Conservation (phyloP, 1,140 invertebrate genomes). For the Spodoptera litura region DNA sequence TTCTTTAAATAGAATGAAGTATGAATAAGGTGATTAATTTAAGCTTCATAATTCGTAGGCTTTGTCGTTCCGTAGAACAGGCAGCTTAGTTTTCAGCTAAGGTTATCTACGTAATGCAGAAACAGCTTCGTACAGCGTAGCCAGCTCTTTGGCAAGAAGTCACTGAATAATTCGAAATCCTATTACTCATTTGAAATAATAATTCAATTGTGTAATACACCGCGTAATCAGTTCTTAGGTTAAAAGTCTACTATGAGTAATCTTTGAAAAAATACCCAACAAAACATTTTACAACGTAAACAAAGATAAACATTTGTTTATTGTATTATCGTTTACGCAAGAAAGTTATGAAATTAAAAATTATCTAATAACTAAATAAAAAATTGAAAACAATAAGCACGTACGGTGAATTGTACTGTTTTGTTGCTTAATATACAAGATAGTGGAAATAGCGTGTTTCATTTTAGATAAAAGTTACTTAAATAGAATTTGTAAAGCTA, state of each 20-base stretch:
- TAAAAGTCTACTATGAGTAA: not conserved
- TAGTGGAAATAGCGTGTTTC: too few relatives aligned
- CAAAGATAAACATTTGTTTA: constrained; percentile 9
- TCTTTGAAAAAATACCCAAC: constrained; percentile 9
- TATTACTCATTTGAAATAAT: not conserved
- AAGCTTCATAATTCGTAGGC: not conserved
- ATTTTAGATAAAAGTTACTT: too few relatives aligned
- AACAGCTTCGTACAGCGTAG: not conserved
- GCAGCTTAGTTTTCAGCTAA: constrained; percentile 5
- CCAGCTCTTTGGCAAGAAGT: not conserved
- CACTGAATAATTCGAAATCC: not conserved
- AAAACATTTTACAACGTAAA: constrained; percentile 1
- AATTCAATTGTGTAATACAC: constrained; percentile 3
- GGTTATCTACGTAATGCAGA: constrained; percentile 8
- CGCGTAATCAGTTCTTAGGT: constrained; percentile 10
- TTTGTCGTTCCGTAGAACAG: not conserved
- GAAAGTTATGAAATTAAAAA: constrained; percentile 8
- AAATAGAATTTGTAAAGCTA: too few relatives aligned
- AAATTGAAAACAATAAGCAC: not conserved
- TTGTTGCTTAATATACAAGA: too few relatives aligned
- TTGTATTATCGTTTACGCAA: constrained; percentile 7
- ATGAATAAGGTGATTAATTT: too few relatives aligned
- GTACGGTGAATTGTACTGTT: too few relatives aligned
- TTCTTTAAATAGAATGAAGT: too few relatives aligned
- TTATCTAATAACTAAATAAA: not conserved